A percentile compares a stretch with the other conserved stretches of the same genome.
These are phyloP conservation scores for Caenorhabditis tropicalis DNA, from an alignment of 1,140 invertebrate genomes.

Conservation along the genomic window DNA sequence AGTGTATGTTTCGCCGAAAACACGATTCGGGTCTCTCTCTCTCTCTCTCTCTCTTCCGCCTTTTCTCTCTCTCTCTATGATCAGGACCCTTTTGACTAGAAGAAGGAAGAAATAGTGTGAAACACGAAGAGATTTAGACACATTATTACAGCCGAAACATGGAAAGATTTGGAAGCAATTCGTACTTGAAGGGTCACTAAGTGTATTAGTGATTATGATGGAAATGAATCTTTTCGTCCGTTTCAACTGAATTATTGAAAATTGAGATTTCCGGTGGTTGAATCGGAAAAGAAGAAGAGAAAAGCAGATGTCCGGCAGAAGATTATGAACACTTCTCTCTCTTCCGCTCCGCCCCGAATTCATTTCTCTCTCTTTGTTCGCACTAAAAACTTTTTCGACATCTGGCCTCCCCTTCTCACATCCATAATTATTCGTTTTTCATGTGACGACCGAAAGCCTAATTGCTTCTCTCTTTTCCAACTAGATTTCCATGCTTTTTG, in stretches of 20 bases:
- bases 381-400: neutral
- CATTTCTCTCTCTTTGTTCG: neutral
- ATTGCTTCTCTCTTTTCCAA: neutral
- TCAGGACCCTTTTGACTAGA: neutral
- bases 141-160: conserved; percentile 21
- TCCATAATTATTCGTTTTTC: conserved; percentile 35
- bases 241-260: neutral
- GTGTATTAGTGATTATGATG: neutral
- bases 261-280: neutral
- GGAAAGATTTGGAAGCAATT: conserved; percentile 30
- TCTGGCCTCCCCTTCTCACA: neutral
- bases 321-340: neutral
- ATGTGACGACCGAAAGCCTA: conserved; percentile 10
- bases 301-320: neutral
- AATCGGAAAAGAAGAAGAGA: neutral
- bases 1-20: conserved; percentile 8
- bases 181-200: conserved; percentile 30
- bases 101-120: neutral
- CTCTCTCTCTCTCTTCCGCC: neutral
- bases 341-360: no score
- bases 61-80: neutral
- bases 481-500: neutral
- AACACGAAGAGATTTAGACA: conserved; percentile 14
- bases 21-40: neutral
- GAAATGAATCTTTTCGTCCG: no score